These are phyloP conservation scores for Paratilapia polleni DNA, from an alignment of 2,113 vertebrate species.

Conservation along the genomic window DNA sequence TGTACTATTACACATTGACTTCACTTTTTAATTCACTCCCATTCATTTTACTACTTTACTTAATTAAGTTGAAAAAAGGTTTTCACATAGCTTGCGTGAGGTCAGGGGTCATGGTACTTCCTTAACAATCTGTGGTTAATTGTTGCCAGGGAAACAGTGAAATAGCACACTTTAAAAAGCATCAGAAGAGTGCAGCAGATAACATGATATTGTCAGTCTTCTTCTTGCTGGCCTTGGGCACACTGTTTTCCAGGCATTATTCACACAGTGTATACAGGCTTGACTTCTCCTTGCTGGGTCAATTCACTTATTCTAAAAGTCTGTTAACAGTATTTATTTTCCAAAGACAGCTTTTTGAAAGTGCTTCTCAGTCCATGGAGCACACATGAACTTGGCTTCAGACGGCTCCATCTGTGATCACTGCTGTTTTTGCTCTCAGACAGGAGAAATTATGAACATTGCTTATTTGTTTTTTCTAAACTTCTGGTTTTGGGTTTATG, in stretches of 20 bases:
- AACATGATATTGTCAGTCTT: background rate
- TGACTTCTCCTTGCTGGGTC: conserved; percentile 23
- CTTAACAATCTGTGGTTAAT: background rate
- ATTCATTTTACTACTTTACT: background rate
- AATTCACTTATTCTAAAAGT: conserved; percentile 12
- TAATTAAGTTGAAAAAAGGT: background rate
- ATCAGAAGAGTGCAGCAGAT: background rate
- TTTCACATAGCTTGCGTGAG: background rate
- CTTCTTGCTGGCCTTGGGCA: background rate
- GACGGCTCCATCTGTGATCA: conserved; percentile 27
- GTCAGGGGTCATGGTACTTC: conserved; percentile 8
- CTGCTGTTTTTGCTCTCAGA: conserved; percentile 25
- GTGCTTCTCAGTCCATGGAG: conserved; percentile 19
- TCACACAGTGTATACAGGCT: background rate
- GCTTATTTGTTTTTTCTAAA: background rate
- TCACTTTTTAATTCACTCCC: background rate
- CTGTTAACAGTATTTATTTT: conserved; percentile 31
- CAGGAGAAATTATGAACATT: conserved; percentile 2
- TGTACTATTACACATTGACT: no score
- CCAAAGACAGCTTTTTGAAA: conserved; percentile 36
- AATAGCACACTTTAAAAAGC: background rate
- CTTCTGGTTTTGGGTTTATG: conserved; percentile 7
- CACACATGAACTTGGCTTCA: conserved; percentile 23
- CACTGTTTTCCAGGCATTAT: background rate
- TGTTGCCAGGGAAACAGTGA: conserved; percentile 24